Conservation (phyloP, 2,113 vertebrate genomes). For the Xiphias gladius region DNA sequence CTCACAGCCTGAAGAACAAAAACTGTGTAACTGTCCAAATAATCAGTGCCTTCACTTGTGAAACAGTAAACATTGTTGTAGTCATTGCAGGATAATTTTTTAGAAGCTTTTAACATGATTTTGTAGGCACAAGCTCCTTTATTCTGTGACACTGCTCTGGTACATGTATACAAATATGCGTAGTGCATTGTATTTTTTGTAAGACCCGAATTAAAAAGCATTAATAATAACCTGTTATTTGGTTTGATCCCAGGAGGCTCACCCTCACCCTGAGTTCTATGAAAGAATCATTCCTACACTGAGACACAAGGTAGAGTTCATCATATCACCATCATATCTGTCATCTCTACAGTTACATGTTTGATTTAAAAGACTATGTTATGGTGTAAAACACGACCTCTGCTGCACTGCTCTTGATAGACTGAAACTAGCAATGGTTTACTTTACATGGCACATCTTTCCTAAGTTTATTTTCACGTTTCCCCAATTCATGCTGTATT, state of each 20-base stretch:
- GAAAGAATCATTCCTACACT: conserved; percentile 82
- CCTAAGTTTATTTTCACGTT: too few species aligned
- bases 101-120: too few species aligned
- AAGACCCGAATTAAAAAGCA: background rate
- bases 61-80: too few species aligned
- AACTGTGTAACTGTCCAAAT: too few species aligned
- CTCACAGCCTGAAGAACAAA: too few species aligned
- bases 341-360: background rate
- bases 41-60: too few species aligned
- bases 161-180: background rate
- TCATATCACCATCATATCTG: background rate
- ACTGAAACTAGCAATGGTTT: background rate
- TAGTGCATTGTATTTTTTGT: background rate
- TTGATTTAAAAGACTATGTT: background rate
- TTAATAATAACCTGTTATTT: background rate
- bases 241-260: conserved; percentile 78
- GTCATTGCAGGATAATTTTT: background rate
- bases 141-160: background rate
- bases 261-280: conserved; percentile 86
- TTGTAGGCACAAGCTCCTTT: background rate
- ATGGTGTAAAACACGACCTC: too few species aligned
- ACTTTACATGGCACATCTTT: background rate
- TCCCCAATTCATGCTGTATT: too few species aligned
- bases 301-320: conserved; percentile 74
- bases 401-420: background rate